Evolutionary conservation across 2,888 invertebrate species (phyloP).

Genomic region (Tiliacea aurago): DNA sequence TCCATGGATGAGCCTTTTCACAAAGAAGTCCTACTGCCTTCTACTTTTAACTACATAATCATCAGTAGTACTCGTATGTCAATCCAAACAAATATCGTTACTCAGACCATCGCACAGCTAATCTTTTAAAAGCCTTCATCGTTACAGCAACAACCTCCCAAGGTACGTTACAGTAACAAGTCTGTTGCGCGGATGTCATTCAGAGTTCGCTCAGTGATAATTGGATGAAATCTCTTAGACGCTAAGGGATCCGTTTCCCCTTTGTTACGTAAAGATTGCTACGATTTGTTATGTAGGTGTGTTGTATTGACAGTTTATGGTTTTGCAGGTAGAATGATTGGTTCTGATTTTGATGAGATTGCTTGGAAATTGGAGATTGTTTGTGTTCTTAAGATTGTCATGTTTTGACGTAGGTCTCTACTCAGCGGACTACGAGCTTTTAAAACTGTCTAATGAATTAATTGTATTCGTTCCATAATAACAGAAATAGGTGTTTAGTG

Average conservation of each 20-base stretch:
- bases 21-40: neutral
- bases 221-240: slow-evolving; percentile 64
- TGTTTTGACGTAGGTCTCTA: neutral
- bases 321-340: slow-evolving; percentile 15
- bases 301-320: slow-evolving; percentile 14
- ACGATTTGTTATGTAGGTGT: slow-evolving; percentile 18
- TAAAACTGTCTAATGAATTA: neutral
- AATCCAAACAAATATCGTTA: slow-evolving; percentile 1
- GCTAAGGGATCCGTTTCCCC: slow-evolving; percentile 37
- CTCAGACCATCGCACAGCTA: neutral
- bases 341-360: slow-evolving; percentile 4
- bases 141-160: slow-evolving; percentile 35
- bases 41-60: neutral
- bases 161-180: slow-evolving; percentile 27
- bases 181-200: slow-evolving; percentile 39
- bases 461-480: neutral
- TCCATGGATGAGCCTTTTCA: neutral
- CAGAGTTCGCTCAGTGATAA: slow-evolving; percentile 52
- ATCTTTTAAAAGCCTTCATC: slow-evolving; percentile 4
- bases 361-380: neutral
- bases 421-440: neutral
- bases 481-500: neutral
- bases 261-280: slow-evolving; percentile 41
- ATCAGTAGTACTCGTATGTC: neutral
- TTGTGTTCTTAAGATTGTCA: neutral